These are phyloP conservation scores for Zaprionus lineosus DNA, from an alignment of 2,888 invertebrate species.

Conservation along the genomic window DNA sequence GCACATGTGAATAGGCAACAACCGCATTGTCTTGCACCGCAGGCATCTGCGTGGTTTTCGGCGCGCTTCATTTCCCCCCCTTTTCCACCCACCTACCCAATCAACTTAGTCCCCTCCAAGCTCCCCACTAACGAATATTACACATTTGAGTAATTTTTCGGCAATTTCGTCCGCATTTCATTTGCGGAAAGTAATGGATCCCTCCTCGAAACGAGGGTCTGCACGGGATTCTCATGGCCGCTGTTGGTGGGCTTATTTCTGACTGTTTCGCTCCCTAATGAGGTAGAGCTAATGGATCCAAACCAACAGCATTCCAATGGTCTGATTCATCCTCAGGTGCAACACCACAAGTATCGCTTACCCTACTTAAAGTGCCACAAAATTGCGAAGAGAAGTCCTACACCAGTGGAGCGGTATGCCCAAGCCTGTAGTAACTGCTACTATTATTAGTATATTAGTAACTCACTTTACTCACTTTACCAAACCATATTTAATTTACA, in stretches of 20 bases:
- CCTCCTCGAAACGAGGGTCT: slow-evolving; percentile 3
- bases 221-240: too few relatives aligned
- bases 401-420: too few relatives aligned
- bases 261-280: slow-evolving; percentile 13
- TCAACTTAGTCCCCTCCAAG: slow-evolving; percentile 7
- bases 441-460: too few relatives aligned
- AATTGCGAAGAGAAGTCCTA: too few relatives aligned
- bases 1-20: slow-evolving; percentile 59
- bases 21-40: slow-evolving; percentile 58
- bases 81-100: background rate
- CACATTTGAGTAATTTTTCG: slow-evolving; percentile 26
- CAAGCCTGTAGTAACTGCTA: too few relatives aligned
- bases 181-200: slow-evolving; percentile 59
- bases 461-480: too few relatives aligned
- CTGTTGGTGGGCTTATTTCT: too few relatives aligned
- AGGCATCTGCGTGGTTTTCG: slow-evolving; percentile 26
- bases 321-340: too few relatives aligned
- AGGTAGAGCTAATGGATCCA: slow-evolving; percentile 10
- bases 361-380: too few relatives aligned
- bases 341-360: too few relatives aligned
- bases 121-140: slow-evolving; percentile 4
- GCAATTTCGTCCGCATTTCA: slow-evolving; percentile 47
- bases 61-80: slow-evolving; percentile 20
- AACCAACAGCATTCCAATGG: too few relatives aligned
- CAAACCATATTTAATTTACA: too few relatives aligned